Percentiles rank a stretch among this genome's conserved stretches.
Conservation (phyloP, 1,140 invertebrate species). For the Tetragnatha versicolor region DNA sequence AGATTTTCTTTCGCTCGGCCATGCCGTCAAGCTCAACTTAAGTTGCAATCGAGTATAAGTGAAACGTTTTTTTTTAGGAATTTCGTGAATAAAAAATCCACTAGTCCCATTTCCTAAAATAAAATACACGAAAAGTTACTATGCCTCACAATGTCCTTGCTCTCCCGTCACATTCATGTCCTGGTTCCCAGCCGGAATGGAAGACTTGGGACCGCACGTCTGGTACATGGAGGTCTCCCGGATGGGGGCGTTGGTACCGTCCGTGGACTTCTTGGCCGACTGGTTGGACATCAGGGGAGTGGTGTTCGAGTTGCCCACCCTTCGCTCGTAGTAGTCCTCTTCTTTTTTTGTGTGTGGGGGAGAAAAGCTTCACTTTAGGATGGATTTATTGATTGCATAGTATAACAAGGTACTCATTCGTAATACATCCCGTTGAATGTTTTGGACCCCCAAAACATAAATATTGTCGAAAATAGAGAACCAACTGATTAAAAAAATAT, state of each 20-base stretch:
- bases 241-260: constrained; percentile 19
- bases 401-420: neutral
- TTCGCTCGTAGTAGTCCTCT: constrained; percentile 50
- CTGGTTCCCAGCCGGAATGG: constrained; percentile 19
- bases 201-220: constrained; percentile 45
- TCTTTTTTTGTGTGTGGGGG: too few species aligned
- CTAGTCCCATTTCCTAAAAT: too few species aligned
- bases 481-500: too few species aligned
- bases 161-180: constrained; percentile 25
- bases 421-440: neutral
- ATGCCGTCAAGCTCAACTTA: too few species aligned
- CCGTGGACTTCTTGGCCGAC: constrained; percentile 13
- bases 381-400: neutral
- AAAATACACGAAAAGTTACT: constrained; percentile 41
- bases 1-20: too few species aligned
- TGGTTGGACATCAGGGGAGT: constrained; percentile 47
- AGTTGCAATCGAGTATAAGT: too few species aligned
- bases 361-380: neutral
- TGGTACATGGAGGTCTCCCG: constrained; percentile 55
- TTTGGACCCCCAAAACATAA: too few species aligned
- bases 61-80: too few species aligned
- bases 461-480: too few species aligned
- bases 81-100: too few species aligned
- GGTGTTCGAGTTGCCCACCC: constrained; percentile 30
- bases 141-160: constrained; percentile 55